Base-by-base conservation (phyloP, 1,140 invertebrate genomes). In the Pseudoatta argentina region DNA sequence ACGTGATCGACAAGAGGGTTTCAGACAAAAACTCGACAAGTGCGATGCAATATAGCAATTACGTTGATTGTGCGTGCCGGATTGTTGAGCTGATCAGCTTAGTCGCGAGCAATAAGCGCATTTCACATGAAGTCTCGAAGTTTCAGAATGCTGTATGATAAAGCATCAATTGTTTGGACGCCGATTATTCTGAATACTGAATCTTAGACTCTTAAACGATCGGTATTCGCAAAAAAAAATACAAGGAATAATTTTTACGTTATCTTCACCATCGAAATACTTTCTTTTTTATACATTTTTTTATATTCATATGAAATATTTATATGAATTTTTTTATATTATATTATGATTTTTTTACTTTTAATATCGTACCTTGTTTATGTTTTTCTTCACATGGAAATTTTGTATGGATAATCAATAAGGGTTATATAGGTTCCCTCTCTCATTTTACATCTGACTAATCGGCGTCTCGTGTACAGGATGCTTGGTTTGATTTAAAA, bases 51-150 rank as follows among this genome's bases (percentile, higher is more conserved):
- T 21, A 5, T 24, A 3, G 21, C 75, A 59, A 69, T 81, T n/a
- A 48, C 67, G 55, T 73, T 73, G 34, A 73, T 82, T 72, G 53
- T 34, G 21, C 66, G 53, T 61, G 51, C 24, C 67, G 53, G 39
- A 75, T 61, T 30, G 55, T 51, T 39, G 63, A 61, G 39, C 14
- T 83, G 63, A 83, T 83, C 69, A 8, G 39, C 72, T 83, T 72
- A 82, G 34, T 30, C 18, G 55, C 53, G 53, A 39, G 34, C 69
- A 83, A 83, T 75, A 10, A 83, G 27, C 24, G 39, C 57, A 18
- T 44, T 71, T 59, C 39, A n/a, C 39, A 30, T 18, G 24, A 66
- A 81, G 44, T 71, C 34, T 44, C 51, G 34, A 57, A 55, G n/a
- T 10, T 14, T 18, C n/a, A 14, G 39, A 72, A 72, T 64, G 27